Percentiles rank a stretch among this genome's conserved stretches.
Conservation (phyloP, 2,113 vertebrate species). For the Phocoena phocoena region DNA sequence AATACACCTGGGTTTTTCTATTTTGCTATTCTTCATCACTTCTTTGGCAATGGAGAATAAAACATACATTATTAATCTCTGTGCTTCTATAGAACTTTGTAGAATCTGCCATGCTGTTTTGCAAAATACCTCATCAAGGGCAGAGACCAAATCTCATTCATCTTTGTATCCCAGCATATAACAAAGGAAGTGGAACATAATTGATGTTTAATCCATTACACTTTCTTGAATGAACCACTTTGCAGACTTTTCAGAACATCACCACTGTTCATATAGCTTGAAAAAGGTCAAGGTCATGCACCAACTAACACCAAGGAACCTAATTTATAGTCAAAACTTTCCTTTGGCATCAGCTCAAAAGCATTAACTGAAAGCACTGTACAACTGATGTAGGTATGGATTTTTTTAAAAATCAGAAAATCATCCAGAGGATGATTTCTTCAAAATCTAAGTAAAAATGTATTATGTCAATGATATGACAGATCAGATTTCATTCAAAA, state of each 20-base stretch:
- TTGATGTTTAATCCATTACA: constrained; percentile 56
- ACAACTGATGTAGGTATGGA: background rate
- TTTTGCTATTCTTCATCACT: background rate
- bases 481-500: background rate
- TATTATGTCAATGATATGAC: background rate
- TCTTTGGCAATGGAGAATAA: constrained; percentile 33
- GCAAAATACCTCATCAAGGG: constrained; percentile 24
- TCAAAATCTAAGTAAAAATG: background rate
- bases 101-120: constrained; percentile 22
- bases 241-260: constrained; percentile 41
- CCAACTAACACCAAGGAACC: constrained; percentile 12
- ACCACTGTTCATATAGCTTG: background rate
- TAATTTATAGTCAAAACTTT: constrained; percentile 59
- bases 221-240: constrained; percentile 50
- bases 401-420: background rate
- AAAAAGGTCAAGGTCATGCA: constrained; percentile 47
- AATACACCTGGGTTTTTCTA: background rate
- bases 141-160: constrained; percentile 30
- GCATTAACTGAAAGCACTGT: constrained; percentile 21
- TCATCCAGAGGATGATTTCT: background rate
- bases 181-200: constrained; percentile 31
- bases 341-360: constrained; percentile 50
- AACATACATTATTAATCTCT: constrained; percentile 23
- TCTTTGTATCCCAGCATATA: constrained; percentile 35
- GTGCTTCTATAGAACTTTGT: background rate